Evolutionary conservation across 2,113 vertebrate species (phyloP), one percentile per base, ranked within the genome.

Genomic region (Amia ocellicauda): DNA sequence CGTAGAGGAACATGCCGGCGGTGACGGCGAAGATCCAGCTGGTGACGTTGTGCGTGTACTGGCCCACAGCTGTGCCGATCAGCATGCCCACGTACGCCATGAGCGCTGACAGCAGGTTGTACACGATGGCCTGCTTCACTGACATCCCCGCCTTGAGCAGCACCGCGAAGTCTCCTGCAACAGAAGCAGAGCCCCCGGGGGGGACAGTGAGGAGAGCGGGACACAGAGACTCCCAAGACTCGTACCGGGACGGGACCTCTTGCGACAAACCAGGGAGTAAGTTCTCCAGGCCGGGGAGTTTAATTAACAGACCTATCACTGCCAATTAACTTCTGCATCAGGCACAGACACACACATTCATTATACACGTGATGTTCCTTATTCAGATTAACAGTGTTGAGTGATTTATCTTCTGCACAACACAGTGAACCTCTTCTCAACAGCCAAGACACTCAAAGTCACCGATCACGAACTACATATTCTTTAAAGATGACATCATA

Each of bases 1-100:
- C 96, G 0, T 99, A 99, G 26, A 99, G 97, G 81, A 99, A 98
- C 96, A 99, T 99, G 83, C 97, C 97, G 3, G 97, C 97, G 0
- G 96, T 99, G 83, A 98, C 2, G 0, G 97, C 96, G 20, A 99
- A 99, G 83, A 99, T 98, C 97, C 97, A 99, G 68, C 88, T 90
- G 41, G 96, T 99, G 83, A 99, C 91, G 69, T 90, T 96, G 73
- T 96, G 93, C 2, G 95, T 91, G 26, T 98, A 98, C 78, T 97
- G 94, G n/a, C 97, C 96, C 66, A 98, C 95, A 0, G 93, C 93
- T 0, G 92, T 95, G 81, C 97, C 97, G 4, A 99, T 98, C 26
- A 97, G 49, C 96, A 99, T 95, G 54, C 97, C 97, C 1, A 96
- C 60, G 58, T 99, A 99, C 11, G 96, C 97, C 94, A 98, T 97